Evolutionary conservation across 2,113 vertebrate species (phyloP), one percentile per base, ranked within the genome.

Genomic region (Peucedramus taeniatus): DNA sequence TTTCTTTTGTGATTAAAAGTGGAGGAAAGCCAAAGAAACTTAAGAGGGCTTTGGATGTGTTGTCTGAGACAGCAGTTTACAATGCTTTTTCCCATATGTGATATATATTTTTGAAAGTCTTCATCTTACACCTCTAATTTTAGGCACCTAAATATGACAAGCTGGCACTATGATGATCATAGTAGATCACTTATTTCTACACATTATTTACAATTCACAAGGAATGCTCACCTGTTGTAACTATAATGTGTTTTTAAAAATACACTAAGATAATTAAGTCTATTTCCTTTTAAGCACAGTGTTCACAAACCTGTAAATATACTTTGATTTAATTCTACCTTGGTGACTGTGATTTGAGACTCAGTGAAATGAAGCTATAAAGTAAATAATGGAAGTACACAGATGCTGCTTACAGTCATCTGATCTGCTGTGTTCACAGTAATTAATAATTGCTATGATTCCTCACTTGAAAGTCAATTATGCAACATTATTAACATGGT

Each of bases 401-500:
- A 72, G 56, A 83, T 0, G 0, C 40, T 49, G 64, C 69, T 92
- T 51, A 72, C 42, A 78, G 40, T 24, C 64, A 78, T 40, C 85
- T 71, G 60, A 83, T 54, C 49, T 60, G 47, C 69, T 80, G 35
- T 61, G 44, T 53, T 92, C 92, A 78, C 68, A 79, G 61, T 68
- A 89, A 94, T 86, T 83, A 94, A 87, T 83, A 88, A 92, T 56
- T 90, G 39, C 66, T 63, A 51, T 11, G 40, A 92, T 82, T 92
- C 72, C 72, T 84, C 61, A 42, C 65, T 68, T 69, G 56, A 81
- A 93, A 87, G 49, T 30, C 64, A 79, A 84, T 79, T 95, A 78
- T 53, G 31, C 64, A 94, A 60, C 56, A 63, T 83, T 70, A 93
- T 53, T 74, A 94, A 89, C 70, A 89, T 42, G 37, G 60, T 84